Percentiles rank a stretch among this genome's conserved stretches.
Conservation (phyloP, 2,113 vertebrate species). For the Ochotona princeps region DNA sequence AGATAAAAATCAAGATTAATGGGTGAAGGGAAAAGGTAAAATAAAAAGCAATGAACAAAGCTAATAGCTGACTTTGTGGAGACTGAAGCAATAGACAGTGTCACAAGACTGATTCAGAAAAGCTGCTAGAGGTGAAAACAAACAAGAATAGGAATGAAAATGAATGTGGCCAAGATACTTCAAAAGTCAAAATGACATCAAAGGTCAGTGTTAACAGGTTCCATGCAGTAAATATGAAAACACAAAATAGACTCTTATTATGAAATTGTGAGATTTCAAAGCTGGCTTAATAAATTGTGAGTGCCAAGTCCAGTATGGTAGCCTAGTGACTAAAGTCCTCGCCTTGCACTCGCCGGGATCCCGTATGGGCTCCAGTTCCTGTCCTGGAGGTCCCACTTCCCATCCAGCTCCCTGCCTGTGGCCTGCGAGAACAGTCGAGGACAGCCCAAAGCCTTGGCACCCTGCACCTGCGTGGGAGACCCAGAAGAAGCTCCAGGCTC, state of each 20-base stretch:
- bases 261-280: background rate
- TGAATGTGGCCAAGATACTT: background rate
- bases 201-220: background rate
- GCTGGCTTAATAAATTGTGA: background rate
- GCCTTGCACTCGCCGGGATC: no score
- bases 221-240: background rate
- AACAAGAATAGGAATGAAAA: background rate
- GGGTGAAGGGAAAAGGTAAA: background rate
- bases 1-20: slow-evolving; percentile 4
- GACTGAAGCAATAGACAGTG: background rate
- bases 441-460: no score
- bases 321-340: no score
- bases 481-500: no score
- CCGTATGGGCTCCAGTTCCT: no score
- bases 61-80: background rate
- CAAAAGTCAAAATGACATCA: slow-evolving; percentile 25
- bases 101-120: background rate
- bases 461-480: no score
- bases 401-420: no score
- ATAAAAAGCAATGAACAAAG: background rate
- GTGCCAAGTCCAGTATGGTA: no score
- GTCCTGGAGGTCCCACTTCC: no score
- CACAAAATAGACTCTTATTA: background rate
- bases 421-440: no score
- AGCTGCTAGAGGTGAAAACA: background rate